A percentile compares a stretch with the other conserved stretches of the same genome.
Evolutionary conservation across 2,797 vertebrate genomes (phyloP).

Genomic region (Anguilla obscura): DNA sequence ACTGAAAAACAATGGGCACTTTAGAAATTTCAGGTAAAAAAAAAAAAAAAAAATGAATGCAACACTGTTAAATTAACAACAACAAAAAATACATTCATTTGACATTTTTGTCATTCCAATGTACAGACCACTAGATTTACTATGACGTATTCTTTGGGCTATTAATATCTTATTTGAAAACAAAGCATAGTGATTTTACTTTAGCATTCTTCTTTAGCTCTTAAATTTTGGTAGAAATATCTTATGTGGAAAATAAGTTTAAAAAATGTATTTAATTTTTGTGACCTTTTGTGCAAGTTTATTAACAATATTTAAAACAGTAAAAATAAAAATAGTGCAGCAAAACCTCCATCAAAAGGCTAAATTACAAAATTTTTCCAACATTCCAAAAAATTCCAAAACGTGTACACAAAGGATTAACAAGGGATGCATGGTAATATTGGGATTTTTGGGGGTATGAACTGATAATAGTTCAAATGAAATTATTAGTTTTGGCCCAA

Average conservation of each 20-base stretch:
- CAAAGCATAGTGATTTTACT: neutral
- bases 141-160: neutral
- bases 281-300: neutral
- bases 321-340: neutral
- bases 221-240: too few species aligned
- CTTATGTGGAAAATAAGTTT: too few species aligned
- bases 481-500: too few species aligned
- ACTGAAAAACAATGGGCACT: neutral
- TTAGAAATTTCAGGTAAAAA: neutral
- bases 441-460: too few species aligned
- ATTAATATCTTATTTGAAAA: neutral
- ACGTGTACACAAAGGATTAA: neutral
- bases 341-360: neutral
- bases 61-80: neutral
- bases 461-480: too few species aligned
- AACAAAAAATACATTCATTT: neutral
- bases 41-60: too few species aligned
- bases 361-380: neutral
- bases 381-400: neutral
- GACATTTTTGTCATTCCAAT: neutral
- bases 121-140: conserved; percentile 10
- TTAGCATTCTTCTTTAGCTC: neutral
- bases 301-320: neutral
- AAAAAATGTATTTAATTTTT: neutral
- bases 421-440: too few species aligned